phyloP scores from a whole-genome alignment of 2,797 vertebrate genomes.

The Micropoecilia bifurca region DNA sequence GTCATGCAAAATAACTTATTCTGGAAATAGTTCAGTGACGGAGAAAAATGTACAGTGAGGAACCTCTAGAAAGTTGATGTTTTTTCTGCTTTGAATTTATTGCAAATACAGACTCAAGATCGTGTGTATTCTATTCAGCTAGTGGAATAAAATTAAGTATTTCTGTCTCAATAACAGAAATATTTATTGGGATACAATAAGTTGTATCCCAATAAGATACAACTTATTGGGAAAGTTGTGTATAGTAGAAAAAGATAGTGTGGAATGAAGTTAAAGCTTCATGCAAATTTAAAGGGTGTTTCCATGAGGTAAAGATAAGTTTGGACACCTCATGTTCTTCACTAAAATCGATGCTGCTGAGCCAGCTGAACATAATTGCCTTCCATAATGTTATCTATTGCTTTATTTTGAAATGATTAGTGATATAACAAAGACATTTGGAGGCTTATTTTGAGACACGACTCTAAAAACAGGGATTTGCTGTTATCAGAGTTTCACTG shows the following conservation, averaged over 20 bases:
- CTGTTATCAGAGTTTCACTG: not conserved
- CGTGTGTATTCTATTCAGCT: not conserved
- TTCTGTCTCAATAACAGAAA: not conserved
- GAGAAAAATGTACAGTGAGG: not conserved
- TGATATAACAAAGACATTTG: not conserved
- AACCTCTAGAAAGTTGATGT: not conserved
- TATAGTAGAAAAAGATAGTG: not conserved
- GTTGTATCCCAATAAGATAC: too few species aligned
- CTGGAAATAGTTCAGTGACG: not conserved
- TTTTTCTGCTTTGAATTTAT: not conserved
- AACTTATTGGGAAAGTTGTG: not conserved
- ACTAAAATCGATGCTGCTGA: not conserved
- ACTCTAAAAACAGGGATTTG: not conserved
- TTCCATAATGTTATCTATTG: not conserved
- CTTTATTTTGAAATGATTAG: not conserved
- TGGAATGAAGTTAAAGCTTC: not conserved
- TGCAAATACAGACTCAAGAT: not conserved
- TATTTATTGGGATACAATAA: too few species aligned
- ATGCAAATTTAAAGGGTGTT: not conserved
- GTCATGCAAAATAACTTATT: slow-evolving; percentile 5
- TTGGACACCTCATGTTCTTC: not conserved
- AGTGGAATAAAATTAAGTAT: not conserved
- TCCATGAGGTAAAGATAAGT: not conserved
- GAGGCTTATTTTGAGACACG: not conserved
- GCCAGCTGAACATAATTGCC: not conserved